phyloP scores from a whole-genome alignment of 2,888 invertebrate genomes.

The Metallyticus violacea region DNA sequence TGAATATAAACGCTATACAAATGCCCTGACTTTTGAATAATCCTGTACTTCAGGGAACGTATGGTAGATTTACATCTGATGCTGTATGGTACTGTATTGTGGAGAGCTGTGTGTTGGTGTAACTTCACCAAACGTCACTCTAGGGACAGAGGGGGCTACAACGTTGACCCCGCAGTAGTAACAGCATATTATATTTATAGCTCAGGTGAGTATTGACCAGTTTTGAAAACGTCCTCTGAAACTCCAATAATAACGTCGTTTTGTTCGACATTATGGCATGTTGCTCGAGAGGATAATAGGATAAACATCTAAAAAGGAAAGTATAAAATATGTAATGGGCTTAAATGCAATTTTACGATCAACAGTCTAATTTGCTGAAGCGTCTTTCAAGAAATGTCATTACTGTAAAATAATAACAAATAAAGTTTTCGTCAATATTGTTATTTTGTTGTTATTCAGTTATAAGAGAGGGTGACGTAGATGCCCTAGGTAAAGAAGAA shows the following conservation, averaged over 20 bases:
- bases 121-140: background rate
- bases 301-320: background rate
- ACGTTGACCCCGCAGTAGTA: background rate
- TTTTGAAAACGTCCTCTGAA: background rate
- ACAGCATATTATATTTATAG: background rate
- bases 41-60: too few species aligned
- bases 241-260: background rate
- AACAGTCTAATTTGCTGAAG: too few species aligned
- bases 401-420: too few species aligned
- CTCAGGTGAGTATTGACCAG: background rate
- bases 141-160: background rate
- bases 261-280: background rate
- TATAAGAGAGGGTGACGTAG: too few species aligned
- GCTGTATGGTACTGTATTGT: background rate
- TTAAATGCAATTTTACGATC: background rate
- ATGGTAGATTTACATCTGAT: background rate
- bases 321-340: background rate
- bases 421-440: too few species aligned
- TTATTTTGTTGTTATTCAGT: too few species aligned
- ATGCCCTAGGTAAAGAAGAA: too few species aligned
- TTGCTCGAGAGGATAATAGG: background rate
- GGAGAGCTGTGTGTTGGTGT: background rate
- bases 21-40: too few species aligned
- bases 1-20: too few species aligned
- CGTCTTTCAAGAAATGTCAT: too few species aligned